phyloP scores from a whole-genome alignment of 2,888 invertebrate species.

The Drosophila barbarae region DNA sequence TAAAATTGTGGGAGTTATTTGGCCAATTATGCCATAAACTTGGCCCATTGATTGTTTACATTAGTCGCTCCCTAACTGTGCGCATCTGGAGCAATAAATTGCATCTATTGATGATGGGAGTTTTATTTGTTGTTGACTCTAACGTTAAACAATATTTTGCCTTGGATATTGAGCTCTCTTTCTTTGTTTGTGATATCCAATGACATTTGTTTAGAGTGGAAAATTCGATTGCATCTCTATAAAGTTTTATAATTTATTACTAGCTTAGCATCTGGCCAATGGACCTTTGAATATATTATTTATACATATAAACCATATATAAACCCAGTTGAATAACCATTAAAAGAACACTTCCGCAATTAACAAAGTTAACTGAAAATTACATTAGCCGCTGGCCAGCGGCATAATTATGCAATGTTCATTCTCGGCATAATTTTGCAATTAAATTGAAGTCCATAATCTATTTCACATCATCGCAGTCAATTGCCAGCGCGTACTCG shows the following conservation, averaged over 20 bases:
- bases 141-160: conserved; percentile 12
- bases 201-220: conserved; percentile 31
- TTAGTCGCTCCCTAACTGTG: conserved; percentile 11
- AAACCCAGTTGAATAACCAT: background rate
- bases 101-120: conserved; percentile 22
- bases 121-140: conserved; percentile 22
- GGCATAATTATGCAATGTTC: conserved; percentile 53
- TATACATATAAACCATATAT: no score
- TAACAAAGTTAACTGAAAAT: conserved; percentile 34
- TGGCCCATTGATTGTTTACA: conserved; percentile 36
- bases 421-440: conserved; percentile 43
- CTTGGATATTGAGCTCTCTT: background rate
- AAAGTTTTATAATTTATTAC: conserved; percentile 10
- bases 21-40: conserved; percentile 61
- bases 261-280: background rate
- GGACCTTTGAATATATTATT: background rate
- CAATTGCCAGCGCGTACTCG: conserved; percentile 50
- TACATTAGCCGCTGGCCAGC: conserved; percentile 10
- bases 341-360: conserved; percentile 14
- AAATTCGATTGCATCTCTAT: conserved; percentile 18
- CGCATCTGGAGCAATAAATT: conserved; percentile 21
- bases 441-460: conserved; percentile 56
- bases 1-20: conserved; percentile 57
- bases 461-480: conserved; percentile 52
- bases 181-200: conserved; percentile 16